A percentile compares a stretch with the other conserved stretches of the same genome.
Evolutionary conservation across 2,888 invertebrate species (phyloP).

Genomic region (Nomada lathburiana): DNA sequence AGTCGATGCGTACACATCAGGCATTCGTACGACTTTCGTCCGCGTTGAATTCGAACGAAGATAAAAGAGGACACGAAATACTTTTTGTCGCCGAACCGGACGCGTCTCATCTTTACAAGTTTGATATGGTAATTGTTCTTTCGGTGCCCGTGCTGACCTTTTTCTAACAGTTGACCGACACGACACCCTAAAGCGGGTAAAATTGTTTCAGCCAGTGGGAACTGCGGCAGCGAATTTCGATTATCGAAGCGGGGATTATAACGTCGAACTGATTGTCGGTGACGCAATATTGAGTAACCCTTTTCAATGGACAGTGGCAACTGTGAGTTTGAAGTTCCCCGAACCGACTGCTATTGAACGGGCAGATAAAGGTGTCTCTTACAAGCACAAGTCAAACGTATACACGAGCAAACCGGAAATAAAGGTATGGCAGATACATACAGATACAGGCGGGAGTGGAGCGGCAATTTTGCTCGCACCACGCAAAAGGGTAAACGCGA

Average conservation of each 20-base stretch:
- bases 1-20: conserved; percentile 92
- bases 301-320: conserved; percentile 93
- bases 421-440: conserved; percentile 83
- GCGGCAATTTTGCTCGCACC: neutral
- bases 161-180: neutral
- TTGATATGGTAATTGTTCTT: conserved; percentile 91
- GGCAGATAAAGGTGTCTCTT: conserved; percentile 75
- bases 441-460: neutral
- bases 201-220: conserved; percentile 88
- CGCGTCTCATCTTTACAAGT: conserved; percentile 91
- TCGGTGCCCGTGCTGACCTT: neutral
- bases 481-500: neutral
- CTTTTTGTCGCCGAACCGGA: conserved; percentile 97
- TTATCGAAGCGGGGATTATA: conserved; percentile 91
- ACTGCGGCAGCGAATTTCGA: conserved; percentile 92
- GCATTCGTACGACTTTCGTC: conserved; percentile 93
- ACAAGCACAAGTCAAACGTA: conserved; percentile 78
- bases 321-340: conserved; percentile 90
- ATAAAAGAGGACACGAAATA: conserved; percentile 90
- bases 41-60: conserved; percentile 50
- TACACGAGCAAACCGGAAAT: conserved; percentile 87
- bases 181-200: neutral
- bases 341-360: conserved; percentile 74
- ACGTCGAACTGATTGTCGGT: conserved; percentile 94
- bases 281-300: conserved; percentile 96